Evolutionary conservation across 1,140 invertebrate species (phyloP), one percentile per base, ranked within the genome.

Genomic region (Drosophila miranda): DNA sequence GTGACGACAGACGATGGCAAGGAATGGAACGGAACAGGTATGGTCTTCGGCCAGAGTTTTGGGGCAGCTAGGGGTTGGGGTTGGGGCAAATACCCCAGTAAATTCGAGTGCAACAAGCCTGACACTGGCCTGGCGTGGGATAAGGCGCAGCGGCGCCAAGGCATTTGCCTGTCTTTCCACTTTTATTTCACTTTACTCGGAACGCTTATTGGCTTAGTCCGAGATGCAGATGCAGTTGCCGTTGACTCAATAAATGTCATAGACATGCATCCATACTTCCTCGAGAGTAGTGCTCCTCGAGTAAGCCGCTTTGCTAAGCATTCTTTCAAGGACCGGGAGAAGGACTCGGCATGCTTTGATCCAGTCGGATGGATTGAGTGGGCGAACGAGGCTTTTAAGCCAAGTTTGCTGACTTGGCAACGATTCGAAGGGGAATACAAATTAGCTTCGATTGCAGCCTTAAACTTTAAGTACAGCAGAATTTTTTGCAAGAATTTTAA

Each of bases 131-230:
- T 26, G 38, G 38, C 23, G 43, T 23, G 28, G 43, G 52, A 58
- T 52, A 56, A 51, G 58, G 73, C 57, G 60, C 62, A 76, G 53
- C 54, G 59, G 61, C 75, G 53, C 55, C 72, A 57, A 43, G 45
- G 59, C 73, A 76, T 61, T 79, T 38, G 41, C 7, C 61, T 38
- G 34, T 38, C 34, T 38, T 38, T 11, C 34, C 14, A 45, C 58
- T 68, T 51, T 79, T 75, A 72, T 72, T 80, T 81, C 62, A 67
- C 67, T 66, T 78, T 74, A 57, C 73, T 86, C 64, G 61, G 34
- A 77, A 87, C 73, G 78, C 81, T 86, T 86, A 86, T 86, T 86
- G 81, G 81, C 81, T 86, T 86, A 86, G 81, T 63, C 69, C 46
- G 68, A 67, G 75, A 81, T 78, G 82, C 68, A 78, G 64, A 73